Percentiles rank a stretch among this genome's conserved stretches.
Evolutionary conservation across 2,888 invertebrate genomes (phyloP).

Genomic region (Pseudococcus longispinus): DNA sequence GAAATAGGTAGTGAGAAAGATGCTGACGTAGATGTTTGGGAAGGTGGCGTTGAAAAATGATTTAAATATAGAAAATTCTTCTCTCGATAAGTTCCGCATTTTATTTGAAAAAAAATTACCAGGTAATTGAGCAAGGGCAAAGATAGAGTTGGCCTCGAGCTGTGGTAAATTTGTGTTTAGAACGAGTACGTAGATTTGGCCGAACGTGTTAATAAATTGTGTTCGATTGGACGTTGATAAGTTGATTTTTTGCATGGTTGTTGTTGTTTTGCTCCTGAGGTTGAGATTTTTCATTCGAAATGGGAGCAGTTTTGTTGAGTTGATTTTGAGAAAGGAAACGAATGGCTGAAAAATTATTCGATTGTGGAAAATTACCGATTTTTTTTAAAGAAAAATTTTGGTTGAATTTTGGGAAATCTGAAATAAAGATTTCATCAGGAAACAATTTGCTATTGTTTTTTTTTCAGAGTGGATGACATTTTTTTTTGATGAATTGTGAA

Average conservation of each 20-base stretch:
- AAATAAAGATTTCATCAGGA: no score
- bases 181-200: neutral
- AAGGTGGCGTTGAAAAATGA: neutral
- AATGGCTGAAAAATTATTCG: no score
- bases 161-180: slow-evolving; percentile 11
- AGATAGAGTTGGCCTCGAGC: neutral
- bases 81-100: neutral
- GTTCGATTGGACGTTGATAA: neutral
- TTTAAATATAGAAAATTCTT: neutral
- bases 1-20: neutral
- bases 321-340: no score
- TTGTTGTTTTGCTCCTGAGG: neutral
- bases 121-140: neutral
- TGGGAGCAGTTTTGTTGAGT: no score
- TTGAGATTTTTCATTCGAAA: neutral
- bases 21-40: neutral
- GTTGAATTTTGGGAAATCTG: no score
- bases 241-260: neutral
- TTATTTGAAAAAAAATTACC: slow-evolving; percentile 11
- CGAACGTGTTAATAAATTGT: neutral
- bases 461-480: no score
- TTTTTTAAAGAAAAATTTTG: no score
- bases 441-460: no score
- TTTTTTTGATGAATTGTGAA: no score
- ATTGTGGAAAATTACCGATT: no score